Evolutionary conservation across 2,113 vertebrate species (phyloP).

Genomic region (Cyphomyrus plagiostoma): DNA sequence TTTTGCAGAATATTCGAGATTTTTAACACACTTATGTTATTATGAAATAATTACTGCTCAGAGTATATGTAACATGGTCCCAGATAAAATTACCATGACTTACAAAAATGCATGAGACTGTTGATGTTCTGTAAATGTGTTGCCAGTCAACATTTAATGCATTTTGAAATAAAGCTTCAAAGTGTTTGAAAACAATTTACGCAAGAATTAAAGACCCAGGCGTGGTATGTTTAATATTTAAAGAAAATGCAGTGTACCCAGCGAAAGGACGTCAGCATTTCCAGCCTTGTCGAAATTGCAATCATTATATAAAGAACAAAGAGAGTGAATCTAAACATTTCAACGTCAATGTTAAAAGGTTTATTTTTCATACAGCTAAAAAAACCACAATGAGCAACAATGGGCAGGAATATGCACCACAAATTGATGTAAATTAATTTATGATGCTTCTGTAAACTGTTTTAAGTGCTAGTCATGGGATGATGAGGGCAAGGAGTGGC

Average conservation of each 20-base stretch:
- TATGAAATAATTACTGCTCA: neutral
- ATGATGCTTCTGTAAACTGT: neutral
- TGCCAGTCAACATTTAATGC: neutral
- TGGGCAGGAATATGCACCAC: neutral
- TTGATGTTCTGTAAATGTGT: neutral
- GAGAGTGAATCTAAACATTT: neutral
- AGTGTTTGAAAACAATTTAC: neutral
- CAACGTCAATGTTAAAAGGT: neutral
- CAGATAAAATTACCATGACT: neutral
- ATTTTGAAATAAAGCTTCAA: neutral
- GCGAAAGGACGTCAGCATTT: neutral
- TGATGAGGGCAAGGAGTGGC: neutral
- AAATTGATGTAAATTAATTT: neutral
- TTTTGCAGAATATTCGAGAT: neutral
- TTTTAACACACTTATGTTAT: neutral
- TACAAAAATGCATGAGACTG: neutral
- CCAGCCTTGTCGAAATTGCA: neutral
- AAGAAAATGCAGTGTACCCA: neutral
- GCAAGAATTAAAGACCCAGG: neutral
- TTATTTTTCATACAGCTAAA: neutral
- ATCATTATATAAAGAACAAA: neutral
- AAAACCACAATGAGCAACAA: neutral
- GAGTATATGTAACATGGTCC: neutral
- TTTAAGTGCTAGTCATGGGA: neutral
- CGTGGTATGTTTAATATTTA: neutral